Evolutionary conservation across 2,888 invertebrate species (phyloP), one percentile per base, ranked within the genome.

Genomic region (Synanthedon formicaeformis): DNA sequence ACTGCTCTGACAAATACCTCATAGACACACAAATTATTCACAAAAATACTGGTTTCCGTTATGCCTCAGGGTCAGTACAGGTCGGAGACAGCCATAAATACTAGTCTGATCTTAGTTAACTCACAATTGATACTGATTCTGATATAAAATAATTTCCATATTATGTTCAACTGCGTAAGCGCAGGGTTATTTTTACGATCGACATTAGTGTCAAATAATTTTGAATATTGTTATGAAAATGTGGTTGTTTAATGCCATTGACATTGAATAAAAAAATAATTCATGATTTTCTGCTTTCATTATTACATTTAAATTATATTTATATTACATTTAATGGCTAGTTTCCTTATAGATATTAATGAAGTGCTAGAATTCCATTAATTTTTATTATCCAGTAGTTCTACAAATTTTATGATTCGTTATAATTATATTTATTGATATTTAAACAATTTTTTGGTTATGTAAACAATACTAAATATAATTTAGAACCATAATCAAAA

Each of bases 71-170:
- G 58, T 57, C 59, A 56, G 57, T 57, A 58, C 57, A 58, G 60
- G 62, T 62, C 58, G 56, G 52, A 50, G 52, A 16, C 50, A 53
- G 52, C 57, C 62, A 55, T 62, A 62, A 62, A 62, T 58, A 60
- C 59, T 56, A 55, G 52, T 53, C 53, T 60, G 58, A 59, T 57
- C 56, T 57, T 41, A 23, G 51, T 51, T 52, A 50, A 51, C 27
- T 23, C 27, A 50, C 13, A 52, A 52, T 51, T 12, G 13, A 52
- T 45, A 45, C 45, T 14, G 45, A 45, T 45, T 45, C 13, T 45
- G 45, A 45, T 45, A 45, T n/a, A 45, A 45, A 45, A 45, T 45
- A 45, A 45, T 45, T 45, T 45, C 45, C 45, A 45, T 45, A 34
- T 34, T 34, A 45, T 45, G 45, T 45, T 45, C 14, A 45, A 6